These are phyloP conservation scores for Mastacembelus armatus DNA, from an alignment of 2,797 vertebrate species.

Conservation along the genomic window DNA sequence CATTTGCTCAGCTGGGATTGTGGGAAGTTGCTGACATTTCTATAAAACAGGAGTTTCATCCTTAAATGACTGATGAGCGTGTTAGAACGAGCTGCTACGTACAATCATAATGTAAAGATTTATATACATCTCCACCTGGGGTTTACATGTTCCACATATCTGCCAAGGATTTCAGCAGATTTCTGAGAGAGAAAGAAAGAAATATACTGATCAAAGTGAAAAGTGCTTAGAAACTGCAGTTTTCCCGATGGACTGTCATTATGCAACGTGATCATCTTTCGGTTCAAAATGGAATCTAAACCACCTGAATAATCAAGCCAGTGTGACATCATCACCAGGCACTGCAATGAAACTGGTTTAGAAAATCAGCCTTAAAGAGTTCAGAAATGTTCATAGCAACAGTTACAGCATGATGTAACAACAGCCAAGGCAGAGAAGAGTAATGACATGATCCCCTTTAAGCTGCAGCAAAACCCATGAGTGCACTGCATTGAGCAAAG, in stretches of 20 bases:
- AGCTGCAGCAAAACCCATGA: too few species aligned
- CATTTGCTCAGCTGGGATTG: slow-evolving; percentile 23
- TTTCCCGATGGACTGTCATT: slow-evolving; percentile 8
- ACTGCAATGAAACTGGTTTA: too few species aligned
- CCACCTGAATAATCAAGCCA: neutral
- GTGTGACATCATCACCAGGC: too few species aligned
- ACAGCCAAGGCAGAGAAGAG: neutral
- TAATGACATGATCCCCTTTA: too few species aligned
- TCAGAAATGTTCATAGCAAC: neutral
- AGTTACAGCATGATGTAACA: neutral
- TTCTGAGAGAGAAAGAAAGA: neutral
- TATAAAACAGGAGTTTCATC: slow-evolving; percentile 17
- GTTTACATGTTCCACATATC: neutral
- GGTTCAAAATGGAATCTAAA: neutral
- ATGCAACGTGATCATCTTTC: slow-evolving; percentile 3
- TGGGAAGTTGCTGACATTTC: slow-evolving; percentile 47
- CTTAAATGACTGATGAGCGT: slow-evolving; percentile 22
- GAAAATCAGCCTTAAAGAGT: too few species aligned
- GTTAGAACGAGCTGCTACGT: neutral
- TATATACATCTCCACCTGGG: slow-evolving; percentile 18
- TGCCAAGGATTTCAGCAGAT: neutral
- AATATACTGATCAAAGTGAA: neutral
- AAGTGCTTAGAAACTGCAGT: neutral
- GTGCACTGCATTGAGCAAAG: too few species aligned
- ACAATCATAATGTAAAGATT: neutral